A percentile compares a stretch with the other conserved stretches of the same genome.
phyloP scores from a whole-genome alignment of 2,113 vertebrate genomes.

The Epinephelus fuscoguttatus region DNA sequence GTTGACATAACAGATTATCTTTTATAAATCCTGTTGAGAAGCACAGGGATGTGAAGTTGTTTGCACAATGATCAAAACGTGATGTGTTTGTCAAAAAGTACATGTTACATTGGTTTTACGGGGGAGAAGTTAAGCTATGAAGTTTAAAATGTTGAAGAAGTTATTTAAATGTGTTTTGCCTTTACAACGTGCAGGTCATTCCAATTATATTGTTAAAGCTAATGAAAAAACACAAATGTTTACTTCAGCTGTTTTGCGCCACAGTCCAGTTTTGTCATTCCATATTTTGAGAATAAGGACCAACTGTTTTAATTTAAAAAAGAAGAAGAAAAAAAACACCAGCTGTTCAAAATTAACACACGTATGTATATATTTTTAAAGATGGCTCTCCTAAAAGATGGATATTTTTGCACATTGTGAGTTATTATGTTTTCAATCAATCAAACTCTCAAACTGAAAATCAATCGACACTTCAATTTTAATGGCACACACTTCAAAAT shows the following conservation, averaged over 20 bases:
- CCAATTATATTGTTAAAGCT: neutral
- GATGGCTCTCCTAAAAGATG: neutral
- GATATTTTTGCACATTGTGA: conserved; percentile 20
- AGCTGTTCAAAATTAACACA: neutral
- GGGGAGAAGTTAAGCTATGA: neutral
- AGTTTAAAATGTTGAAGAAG: conserved; percentile 4
- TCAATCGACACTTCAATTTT: neutral
- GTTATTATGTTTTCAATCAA: neutral
- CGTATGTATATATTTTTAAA: neutral
- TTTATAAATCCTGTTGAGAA: conserved; percentile 5
- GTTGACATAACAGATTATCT: neutral
- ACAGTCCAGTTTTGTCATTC: conserved; percentile 8
- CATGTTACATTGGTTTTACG: conserved; percentile 18
- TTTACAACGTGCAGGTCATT: conserved; percentile 7
- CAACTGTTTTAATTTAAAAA: neutral
- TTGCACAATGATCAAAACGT: conserved; percentile 22
- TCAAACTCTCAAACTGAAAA: neutral
- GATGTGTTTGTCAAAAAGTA: neutral
- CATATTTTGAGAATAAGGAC: conserved; percentile 2
- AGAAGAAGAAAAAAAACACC: neutral
- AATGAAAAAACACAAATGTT: neutral
- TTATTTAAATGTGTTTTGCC: conserved; percentile 32
- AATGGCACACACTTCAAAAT: neutral
- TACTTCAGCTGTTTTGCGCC: neutral
- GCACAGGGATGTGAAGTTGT: neutral